phyloP scores from a whole-genome alignment of 2,797 vertebrate genomes.

The Alectoris magna region DNA sequence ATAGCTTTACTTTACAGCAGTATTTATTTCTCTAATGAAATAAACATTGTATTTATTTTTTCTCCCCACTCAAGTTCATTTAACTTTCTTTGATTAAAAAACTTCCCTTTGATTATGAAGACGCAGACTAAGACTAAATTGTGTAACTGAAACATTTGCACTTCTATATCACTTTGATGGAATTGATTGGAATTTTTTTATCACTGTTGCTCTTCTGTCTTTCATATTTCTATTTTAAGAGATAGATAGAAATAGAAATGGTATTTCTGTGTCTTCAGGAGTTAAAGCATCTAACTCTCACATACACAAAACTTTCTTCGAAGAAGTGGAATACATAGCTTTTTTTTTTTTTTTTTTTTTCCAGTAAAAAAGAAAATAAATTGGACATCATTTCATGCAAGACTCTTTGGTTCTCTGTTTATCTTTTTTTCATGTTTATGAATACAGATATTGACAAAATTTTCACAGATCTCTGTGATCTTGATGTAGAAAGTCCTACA shows the following conservation, averaged over 20 bases:
- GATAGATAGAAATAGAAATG: not conserved
- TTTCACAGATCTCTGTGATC: not conserved
- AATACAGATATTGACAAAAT: not conserved
- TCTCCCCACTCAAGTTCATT: not conserved
- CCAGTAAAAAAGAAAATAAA: not conserved
- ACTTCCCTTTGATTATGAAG: not conserved
- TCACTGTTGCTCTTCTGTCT: not conserved
- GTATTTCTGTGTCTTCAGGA: not conserved
- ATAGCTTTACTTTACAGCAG: not conserved
- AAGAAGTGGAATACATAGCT: not conserved
- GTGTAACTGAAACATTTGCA: not conserved
- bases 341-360: not conserved
- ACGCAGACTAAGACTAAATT: not conserved
- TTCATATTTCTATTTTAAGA: not conserved
- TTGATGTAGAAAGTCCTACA: not conserved
- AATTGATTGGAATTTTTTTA: not conserved
- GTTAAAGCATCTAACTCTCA: not conserved
- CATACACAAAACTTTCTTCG: not conserved
- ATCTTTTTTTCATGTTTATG: not conserved
- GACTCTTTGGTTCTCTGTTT: not conserved
- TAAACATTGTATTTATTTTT: not conserved
- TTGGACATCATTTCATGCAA: not conserved
- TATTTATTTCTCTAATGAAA: not conserved
- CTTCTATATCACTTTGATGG: not conserved
- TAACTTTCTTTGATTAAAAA: not conserved